Evolutionary conservation across 2,888 invertebrate genomes (phyloP).

Genomic region (Capitulum mitella): DNA sequence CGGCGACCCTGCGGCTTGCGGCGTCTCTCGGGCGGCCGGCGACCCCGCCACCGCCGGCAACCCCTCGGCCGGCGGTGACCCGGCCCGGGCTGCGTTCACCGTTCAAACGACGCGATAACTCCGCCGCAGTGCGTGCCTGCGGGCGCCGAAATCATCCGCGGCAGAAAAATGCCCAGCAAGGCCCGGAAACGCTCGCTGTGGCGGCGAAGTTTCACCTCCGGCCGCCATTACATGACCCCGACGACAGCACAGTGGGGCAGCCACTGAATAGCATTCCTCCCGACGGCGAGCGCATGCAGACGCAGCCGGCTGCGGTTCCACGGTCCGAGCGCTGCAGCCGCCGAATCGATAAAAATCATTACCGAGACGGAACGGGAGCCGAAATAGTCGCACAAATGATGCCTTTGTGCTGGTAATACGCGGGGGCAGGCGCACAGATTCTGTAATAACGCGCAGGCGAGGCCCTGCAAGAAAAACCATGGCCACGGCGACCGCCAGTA

Average conservation of each 20-base stretch:
- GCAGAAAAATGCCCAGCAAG: too few species aligned
- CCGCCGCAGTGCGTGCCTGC: not conserved
- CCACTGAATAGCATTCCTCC: too few species aligned
- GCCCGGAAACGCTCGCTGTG: too few species aligned
- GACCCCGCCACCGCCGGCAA: not conserved
- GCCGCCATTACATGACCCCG: too few species aligned
- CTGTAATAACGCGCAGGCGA: not conserved
- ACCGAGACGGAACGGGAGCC: not conserved
- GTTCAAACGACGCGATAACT: not conserved
- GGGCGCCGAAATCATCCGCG: too few species aligned
- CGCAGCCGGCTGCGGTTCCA: not conserved
- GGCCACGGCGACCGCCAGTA: not conserved
- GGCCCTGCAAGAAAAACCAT: not conserved
- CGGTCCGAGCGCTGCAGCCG: not conserved
- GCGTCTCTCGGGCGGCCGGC: too few species aligned
- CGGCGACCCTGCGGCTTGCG: too few species aligned
- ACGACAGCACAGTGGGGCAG: too few species aligned
- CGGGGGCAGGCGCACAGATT: not conserved
- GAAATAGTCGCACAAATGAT: conserved; percentile 1
- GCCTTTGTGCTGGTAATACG: not conserved
- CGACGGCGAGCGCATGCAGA: too few species aligned
- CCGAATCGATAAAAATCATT: conserved; percentile 11
- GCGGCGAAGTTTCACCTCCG: too few species aligned
- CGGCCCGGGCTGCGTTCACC: not conserved
- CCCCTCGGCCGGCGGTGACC: not conserved